Evolutionary conservation across 2,797 vertebrate genomes (phyloP), one percentile per base, ranked within the genome.

Genomic region (Typhlichthys subterraneus): DNA sequence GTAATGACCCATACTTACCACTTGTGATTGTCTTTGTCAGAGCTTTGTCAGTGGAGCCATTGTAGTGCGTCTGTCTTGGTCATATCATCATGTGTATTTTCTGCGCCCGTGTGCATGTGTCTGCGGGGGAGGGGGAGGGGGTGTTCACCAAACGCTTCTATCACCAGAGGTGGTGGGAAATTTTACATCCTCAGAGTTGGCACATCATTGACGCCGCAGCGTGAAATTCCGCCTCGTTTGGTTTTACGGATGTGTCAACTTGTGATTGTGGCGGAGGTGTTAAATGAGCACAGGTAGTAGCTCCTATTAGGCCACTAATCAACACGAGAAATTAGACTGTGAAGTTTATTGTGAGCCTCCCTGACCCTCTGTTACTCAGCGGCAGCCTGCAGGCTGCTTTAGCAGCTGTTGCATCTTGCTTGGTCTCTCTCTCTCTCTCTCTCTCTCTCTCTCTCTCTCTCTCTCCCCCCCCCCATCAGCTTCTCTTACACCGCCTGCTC

Each of bases 201-300:
- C 78, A 80, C 86, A 90, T 88, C 84, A 90, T 91, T 89, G 84
- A 82, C 89, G 90, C 79, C 80, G 55, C 89, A 89, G 92, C 84
- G 88, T 91, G 92, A 90, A 90, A 92, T 92, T 93, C 91, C 89
- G 87, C 85, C 90, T 90, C 85, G 86, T 90, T 92, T 90, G 81
- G 81, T 92, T 92, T 92, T 85, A 89, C 87, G 75, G 74, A 85
- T 60, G 72, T 85, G 80, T 80, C 80, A 82, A 81, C 85, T 89
- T 92, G 91, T 86, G 90, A 92, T 92, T 82, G 76, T 77, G 73
- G 87, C 84, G 75, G 87, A 89, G 89, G 89, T 86, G 84, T 87
- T 83, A 89, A 92, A 83, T 70, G 71, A 64, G 77, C 85, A 80
- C 84, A 89, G 90, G 85, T 89, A 88, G 82, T 76, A 77, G 80